These are phyloP conservation scores for Eilema depressum DNA, from an alignment of 2,888 invertebrate genomes.

Conservation along the genomic window DNA sequence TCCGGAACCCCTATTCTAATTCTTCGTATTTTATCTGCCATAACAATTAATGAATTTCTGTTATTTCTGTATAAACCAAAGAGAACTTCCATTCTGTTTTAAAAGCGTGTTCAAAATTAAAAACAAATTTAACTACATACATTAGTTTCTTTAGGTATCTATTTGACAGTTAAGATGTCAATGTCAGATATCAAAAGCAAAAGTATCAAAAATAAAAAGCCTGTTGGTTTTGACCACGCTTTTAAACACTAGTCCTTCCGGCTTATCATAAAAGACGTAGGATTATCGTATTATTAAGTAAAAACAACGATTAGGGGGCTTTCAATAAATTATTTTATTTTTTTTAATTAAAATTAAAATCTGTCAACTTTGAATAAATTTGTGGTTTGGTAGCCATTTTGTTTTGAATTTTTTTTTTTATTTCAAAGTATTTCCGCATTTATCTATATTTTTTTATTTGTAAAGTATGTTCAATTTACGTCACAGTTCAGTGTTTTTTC, in stretches of 20 bases:
- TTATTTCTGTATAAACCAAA: slow-evolving; percentile 53
- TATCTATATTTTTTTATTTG: neutral
- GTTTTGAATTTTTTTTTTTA: neutral
- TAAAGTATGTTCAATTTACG: neutral
- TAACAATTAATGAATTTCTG: slow-evolving; percentile 39
- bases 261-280: slow-evolving; percentile 52
- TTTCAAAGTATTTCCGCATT: neutral
- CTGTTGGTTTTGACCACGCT: slow-evolving; percentile 35
- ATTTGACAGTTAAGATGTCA: neutral
- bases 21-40: slow-evolving; percentile 41
- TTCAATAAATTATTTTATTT: slow-evolving; percentile 45
- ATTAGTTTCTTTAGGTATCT: neutral
- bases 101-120: slow-evolving; percentile 45
- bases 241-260: slow-evolving; percentile 49
- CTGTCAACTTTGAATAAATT: slow-evolving; percentile 1
- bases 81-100: slow-evolving; percentile 47
- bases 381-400: slow-evolving; percentile 15
- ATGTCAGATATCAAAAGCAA: neutral
- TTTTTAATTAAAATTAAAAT: slow-evolving; percentile 14
- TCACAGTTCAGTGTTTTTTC: neutral
- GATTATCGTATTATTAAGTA: slow-evolving; percentile 41
- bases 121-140: neutral
- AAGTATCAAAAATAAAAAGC: neutral
- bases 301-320: slow-evolving; percentile 44
- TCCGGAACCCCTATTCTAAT: slow-evolving; percentile 9